Base-by-base conservation (phyloP, 2,797 vertebrate genomes). In the Coluber constrictor region DNA sequence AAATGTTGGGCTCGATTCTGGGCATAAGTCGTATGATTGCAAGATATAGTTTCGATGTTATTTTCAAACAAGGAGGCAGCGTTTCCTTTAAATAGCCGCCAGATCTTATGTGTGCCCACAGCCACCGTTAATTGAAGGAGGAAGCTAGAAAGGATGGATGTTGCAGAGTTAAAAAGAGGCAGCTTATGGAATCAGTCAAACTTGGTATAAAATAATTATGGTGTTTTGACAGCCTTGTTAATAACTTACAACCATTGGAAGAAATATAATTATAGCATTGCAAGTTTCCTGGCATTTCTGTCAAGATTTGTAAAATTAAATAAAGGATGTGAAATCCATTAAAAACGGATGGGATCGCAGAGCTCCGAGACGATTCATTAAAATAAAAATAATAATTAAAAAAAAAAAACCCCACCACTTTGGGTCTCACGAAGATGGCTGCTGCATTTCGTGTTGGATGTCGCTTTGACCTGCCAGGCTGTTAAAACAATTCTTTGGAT, bases 221-320 rank as follows among this genome's bases (percentile, higher is more conserved):
- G 94, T 96, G 95, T 97, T 97, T 97, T 97, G 96, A 96, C 95
- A 95, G 96, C 96, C 74, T 96, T 97, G 94, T 94, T 97, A 97
- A 97, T 97, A 96, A 96, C 95, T 95, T 91, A 70, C 93, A 96
- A 89, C 96, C 95, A 94, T 93, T 95, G 96, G 95, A 95, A 96
- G 92, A 95, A 96, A 94, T 91, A 93, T 94, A 96, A 93, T 96
- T 93, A 89, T 0, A 8, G 79, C 0, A 0, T 94, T 95, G 93
- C 95, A n/a, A 88, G 94, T 96, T 93, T 95, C 95, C 95, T 96
- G 96, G 95, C 93, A 47, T 96, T 96, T 96, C 95, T 95, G 96
- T 96, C n/a, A 83, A 79, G 96, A 93, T 96, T 86, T 93, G 94
- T 96, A 96, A 97, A 96, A 96, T 95, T 95, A 92, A 96, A 95